These are phyloP conservation scores for Epinephelus fuscoguttatus DNA, from an alignment of 2,113 vertebrate species.

Conservation along the genomic window DNA sequence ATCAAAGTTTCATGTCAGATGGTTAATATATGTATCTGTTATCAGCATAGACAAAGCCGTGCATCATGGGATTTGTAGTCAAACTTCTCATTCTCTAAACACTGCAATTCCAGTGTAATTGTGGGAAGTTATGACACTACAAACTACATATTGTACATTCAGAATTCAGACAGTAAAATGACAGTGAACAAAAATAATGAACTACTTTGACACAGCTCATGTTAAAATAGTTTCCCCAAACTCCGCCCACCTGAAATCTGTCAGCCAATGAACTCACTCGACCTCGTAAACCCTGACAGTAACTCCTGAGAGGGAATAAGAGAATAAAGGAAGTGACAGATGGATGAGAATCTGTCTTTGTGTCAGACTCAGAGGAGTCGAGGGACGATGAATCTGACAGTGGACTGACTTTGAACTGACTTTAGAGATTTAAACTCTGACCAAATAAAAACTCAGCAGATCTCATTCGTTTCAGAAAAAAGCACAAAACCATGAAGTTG, in stretches of 20 bases:
- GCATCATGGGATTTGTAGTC: neutral
- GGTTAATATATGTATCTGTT: neutral
- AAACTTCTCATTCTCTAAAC: neutral
- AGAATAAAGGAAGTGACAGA: neutral
- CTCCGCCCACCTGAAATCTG: neutral
- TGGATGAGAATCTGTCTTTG: neutral
- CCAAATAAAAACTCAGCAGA: conserved; percentile 7
- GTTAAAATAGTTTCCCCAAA: neutral
- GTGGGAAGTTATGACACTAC: neutral
- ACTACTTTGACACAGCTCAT: neutral
- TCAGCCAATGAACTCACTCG: conserved; percentile 8
- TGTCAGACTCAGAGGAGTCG: neutral
- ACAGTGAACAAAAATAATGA: neutral
- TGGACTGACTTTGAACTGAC: conserved; percentile 9
- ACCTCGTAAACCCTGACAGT: conserved; percentile 1
- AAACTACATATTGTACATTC: neutral
- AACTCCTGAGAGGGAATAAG: neutral
- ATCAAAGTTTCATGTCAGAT: neutral
- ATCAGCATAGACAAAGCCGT: neutral
- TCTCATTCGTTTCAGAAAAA: conserved; percentile 46
- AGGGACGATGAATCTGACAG: conserved; percentile 3
- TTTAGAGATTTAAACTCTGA: conserved; percentile 1
- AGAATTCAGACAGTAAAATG: neutral
- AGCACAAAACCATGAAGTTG: conserved; percentile 45
- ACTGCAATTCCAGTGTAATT: neutral